Evolutionary conservation across 2,888 invertebrate species (phyloP), one percentile per base, ranked within the genome.

Genomic region (Archaeoteleia sp.): DNA sequence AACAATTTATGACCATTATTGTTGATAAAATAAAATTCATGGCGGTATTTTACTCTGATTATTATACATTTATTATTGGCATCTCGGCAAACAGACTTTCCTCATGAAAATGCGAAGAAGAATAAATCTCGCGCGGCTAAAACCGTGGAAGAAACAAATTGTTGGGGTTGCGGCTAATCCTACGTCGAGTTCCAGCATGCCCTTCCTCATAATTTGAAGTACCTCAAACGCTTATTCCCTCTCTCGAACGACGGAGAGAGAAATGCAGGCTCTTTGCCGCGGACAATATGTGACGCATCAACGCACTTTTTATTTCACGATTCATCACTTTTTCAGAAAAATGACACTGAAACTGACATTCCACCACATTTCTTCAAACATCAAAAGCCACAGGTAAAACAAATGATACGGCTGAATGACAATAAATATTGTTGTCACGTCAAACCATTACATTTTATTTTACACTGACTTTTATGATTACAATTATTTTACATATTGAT

Each of bases 121-220:
- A 42, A 34, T 43, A 30, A 48, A 60, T 54, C 48, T 54, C 54
- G 58, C 53, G 51, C 25, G 60, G 45, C 54, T 32, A 65, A 65
- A 65, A 51, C 43, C 23, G 40, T 39, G 43, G 49, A 49, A 35
- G 27, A 23, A 49, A 39, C 60, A 49, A 60, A 48, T 55, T 37
- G 48, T 55, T 37, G 12, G 55, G 54, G 43, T 43, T 32, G 46
- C n/a, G 27, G 10, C 10, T 30, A 35, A 51, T 7, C 40, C 42
- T 42, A 6, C 42, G 10, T 23, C 25, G 20, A 53, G 25, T 32
- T 14, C 32, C 25, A 8, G 4, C 17, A 12, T 37, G 29, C 12
- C 60, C 39, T 37, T 34, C 8, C 45, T 61, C 51, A 46, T 61
- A 53, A 53, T 53, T 46, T 39, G 23, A 40, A 53, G 61, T 42